These are phyloP conservation scores for Thalpophila matura DNA, from an alignment of 2,888 invertebrate species.

Conservation along the genomic window DNA sequence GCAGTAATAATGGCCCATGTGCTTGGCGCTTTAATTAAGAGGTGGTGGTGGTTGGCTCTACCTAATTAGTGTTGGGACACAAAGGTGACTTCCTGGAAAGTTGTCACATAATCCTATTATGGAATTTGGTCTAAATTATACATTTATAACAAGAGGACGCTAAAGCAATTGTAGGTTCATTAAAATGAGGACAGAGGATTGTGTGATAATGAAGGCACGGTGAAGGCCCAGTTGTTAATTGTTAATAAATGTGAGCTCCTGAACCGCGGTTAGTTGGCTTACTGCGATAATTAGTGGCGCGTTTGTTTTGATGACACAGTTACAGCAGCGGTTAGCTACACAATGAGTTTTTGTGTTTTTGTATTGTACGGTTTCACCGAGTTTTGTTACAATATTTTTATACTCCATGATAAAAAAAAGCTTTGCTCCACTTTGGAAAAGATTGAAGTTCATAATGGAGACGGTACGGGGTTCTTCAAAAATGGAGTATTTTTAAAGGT, in stretches of 20 bases:
- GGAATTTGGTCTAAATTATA: constrained; percentile 42
- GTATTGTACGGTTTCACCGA: not conserved
- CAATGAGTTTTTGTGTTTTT: not conserved
- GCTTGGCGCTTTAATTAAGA: constrained; percentile 58
- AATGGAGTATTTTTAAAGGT: too few species aligned
- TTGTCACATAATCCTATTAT: constrained; percentile 55
- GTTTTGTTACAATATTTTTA: too few species aligned
- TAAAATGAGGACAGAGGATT: constrained; percentile 39
- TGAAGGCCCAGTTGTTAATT: constrained; percentile 17
- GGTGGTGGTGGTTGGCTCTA: constrained; percentile 41
- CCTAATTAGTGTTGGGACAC: constrained; percentile 58
- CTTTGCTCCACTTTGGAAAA: too few species aligned
- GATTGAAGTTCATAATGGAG: too few species aligned
- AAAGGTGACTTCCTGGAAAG: constrained; percentile 51
- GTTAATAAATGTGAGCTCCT: constrained; percentile 34
- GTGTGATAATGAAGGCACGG: constrained; percentile 22
- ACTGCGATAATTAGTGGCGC: constrained; percentile 24
- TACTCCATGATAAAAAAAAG: too few species aligned
- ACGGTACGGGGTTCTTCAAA: too few species aligned
- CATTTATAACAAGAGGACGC: constrained; percentile 35
- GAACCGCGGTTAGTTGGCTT: constrained; percentile 11
- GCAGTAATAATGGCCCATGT: constrained; percentile 52
- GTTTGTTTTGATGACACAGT: not conserved
- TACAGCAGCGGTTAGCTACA: not conserved
- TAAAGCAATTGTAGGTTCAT: constrained; percentile 48